Conservation (phyloP, 2,797 vertebrate genomes). For the Fringilla coelebs region DNA sequence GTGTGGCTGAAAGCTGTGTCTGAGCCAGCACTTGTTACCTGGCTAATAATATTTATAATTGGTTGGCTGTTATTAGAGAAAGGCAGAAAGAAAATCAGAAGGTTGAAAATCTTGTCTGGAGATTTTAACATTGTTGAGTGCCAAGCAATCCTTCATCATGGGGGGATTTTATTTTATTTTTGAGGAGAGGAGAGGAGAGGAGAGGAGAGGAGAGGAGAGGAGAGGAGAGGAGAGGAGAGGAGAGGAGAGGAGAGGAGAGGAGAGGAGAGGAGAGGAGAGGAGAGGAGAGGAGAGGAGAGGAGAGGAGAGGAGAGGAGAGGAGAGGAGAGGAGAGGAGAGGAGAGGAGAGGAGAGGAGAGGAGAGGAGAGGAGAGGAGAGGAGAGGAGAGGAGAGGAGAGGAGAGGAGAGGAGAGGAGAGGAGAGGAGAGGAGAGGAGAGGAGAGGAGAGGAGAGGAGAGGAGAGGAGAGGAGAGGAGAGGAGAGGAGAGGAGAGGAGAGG, state of each 20-base stretch:
- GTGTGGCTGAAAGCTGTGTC: neutral
- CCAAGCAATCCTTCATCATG: neutral
- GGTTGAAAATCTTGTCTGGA: neutral
- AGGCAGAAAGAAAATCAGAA: neutral
- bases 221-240: too few species aligned
- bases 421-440: neutral
- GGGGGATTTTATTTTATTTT: too few species aligned
- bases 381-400: neutral
- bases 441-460: neutral
- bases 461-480: too few species aligned
- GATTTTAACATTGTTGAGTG: neutral
- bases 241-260: neutral
- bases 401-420: neutral
- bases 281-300: neutral
- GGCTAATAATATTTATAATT: slow-evolving; percentile 33
- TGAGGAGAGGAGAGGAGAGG: neutral
- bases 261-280: neutral
- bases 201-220: neutral
- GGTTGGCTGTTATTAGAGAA: neutral
- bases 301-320: neutral
- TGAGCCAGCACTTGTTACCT: slow-evolving; percentile 28
- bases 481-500: neutral
- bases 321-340: neutral
- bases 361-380: too few species aligned
- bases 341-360: neutral